Percentiles rank a stretch among this genome's conserved stretches.
Conservation (phyloP, 2,113 vertebrate species). For the Empidonax alnorum region DNA sequence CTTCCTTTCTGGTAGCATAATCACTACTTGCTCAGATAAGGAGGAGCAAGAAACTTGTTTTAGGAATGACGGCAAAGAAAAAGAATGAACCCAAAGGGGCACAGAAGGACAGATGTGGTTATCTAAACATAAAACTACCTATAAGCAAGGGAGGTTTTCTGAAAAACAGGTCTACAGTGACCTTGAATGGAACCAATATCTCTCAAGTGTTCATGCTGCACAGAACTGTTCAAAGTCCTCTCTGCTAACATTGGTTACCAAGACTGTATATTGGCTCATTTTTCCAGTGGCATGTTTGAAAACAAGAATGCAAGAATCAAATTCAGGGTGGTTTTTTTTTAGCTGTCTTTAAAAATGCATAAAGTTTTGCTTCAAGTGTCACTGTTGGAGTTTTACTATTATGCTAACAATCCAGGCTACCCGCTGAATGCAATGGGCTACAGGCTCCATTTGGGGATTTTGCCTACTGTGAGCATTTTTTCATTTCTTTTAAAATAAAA, state of each 20-base stretch:
- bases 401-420: constrained; percentile 58
- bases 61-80: neutral
- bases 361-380: constrained; percentile 67
- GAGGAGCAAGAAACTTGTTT: neutral
- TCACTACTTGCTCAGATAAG: neutral
- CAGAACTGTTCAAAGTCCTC: neutral
- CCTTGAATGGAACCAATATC: neutral
- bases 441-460: constrained; percentile 52
- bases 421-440: constrained; percentile 27
- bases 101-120: neutral
- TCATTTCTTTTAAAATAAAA: constrained; percentile 50
- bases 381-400: constrained; percentile 64
- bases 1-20: neutral
- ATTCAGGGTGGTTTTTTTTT: neutral
- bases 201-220: neutral
- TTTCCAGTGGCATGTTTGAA: constrained; percentile 14
- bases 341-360: constrained; percentile 64
- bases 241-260: neutral
- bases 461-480: constrained; percentile 61
- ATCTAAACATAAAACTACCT: neutral
- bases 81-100: neutral
- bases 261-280: neutral
- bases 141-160: neutral
- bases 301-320: neutral
- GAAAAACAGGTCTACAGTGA: neutral